Percentiles rank a stretch among this genome's conserved stretches.
These are phyloP conservation scores for Blastomussa wellsi DNA, from an alignment of 92 coral and sea anemone genomes.

Conservation along the genomic window DNA sequence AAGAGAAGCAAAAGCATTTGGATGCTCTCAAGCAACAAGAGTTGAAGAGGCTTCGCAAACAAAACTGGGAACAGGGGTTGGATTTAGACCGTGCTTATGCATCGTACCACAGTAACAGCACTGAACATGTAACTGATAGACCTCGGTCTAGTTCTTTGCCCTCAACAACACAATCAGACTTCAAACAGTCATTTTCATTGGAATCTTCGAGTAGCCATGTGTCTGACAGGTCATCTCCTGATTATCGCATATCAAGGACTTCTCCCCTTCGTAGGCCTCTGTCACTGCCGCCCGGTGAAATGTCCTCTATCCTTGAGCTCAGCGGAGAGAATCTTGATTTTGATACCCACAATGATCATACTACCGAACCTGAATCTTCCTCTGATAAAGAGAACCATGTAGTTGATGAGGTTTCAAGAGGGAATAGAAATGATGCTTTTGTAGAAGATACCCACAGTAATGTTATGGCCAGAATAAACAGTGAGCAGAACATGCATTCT, in stretches of 20 bases:
- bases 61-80: constrained; percentile 23
- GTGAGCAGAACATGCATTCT: background rate
- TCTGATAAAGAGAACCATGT: constrained; percentile 74
- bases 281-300: constrained; percentile 67
- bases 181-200: constrained; percentile 10
- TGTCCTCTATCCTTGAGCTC: constrained; percentile 69
- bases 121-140: constrained; percentile 8
- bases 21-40: constrained; percentile 70
- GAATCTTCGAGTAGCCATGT: constrained; percentile 10
- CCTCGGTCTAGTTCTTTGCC: constrained; percentile 20
- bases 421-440: constrained; percentile 3
- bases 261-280: constrained; percentile 43
- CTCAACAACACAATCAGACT: constrained; percentile 22
- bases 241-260: background rate
- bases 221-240: constrained; percentile 12
- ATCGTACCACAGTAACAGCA: background rate
- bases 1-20: constrained; percentile 74
- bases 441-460: background rate
- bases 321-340: constrained; percentile 46
- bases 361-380: constrained; percentile 59
- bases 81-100: constrained; percentile 10
- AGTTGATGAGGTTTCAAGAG: background rate
- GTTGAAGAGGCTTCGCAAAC: constrained; percentile 64
- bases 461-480: background rate
- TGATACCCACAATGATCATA: constrained; percentile 18